Percentiles rank a stretch among this genome's conserved stretches.
phyloP scores from a whole-genome alignment of 2,113 vertebrate species.

The Pica pica region DNA sequence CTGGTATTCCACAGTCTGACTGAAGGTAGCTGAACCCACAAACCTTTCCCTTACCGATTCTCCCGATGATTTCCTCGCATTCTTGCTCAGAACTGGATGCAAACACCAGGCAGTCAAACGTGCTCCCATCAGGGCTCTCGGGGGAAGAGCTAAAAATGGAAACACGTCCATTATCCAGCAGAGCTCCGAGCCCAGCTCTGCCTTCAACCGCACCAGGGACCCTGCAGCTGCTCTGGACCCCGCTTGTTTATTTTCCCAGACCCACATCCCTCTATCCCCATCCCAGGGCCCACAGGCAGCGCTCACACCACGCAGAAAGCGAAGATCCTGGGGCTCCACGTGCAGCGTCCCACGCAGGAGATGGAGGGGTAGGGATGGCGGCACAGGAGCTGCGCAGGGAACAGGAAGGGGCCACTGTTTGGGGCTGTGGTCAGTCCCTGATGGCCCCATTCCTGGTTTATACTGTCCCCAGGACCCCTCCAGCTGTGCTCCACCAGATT shows the following conservation, averaged over 20 bases:
- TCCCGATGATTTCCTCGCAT: conserved; percentile 77
- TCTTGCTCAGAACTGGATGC: conserved; percentile 63
- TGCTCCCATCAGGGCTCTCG: conserved; percentile 55
- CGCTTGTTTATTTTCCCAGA: rapidly evolving
- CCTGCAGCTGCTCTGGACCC: rapidly evolving
- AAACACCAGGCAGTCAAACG: conserved; percentile 78
- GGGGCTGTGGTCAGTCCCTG: not conserved
- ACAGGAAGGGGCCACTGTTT: rapidly evolving
- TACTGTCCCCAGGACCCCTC: not conserved
- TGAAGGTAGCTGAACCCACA: not conserved
- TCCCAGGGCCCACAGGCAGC: not conserved
- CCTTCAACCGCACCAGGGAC: not conserved
- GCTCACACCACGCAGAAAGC: conserved; percentile 81
- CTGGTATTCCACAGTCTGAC: rapidly evolving
- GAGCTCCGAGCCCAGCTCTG: not conserved
- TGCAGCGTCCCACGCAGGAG: conserved; percentile 78
- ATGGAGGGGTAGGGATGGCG: conserved; percentile 79
- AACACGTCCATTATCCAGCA: not conserved
- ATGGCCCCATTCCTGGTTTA: rapidly evolving
- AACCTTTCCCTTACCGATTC: conserved; percentile 72
- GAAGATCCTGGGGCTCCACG: conserved; percentile 69
- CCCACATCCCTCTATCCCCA: rapidly evolving
- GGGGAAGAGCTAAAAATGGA: conserved; percentile 72
- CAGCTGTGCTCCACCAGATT: not conserved
- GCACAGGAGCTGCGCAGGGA: conserved; percentile 66